Evolutionary conservation across 2,797 vertebrate genomes (phyloP).

Genomic region (Siniperca scherzeri): DNA sequence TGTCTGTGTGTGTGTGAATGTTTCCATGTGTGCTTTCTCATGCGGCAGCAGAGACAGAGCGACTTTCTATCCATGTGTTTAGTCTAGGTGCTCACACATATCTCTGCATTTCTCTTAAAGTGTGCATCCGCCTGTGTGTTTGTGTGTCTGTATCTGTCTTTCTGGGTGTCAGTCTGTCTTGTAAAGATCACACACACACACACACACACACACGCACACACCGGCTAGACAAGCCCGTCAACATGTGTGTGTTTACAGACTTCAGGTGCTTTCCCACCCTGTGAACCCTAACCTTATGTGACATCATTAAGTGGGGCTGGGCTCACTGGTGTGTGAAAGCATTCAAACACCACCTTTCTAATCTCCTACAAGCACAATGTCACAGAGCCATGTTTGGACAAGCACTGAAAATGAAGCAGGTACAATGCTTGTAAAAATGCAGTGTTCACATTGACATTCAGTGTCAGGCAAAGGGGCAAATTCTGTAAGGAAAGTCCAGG

Average conservation of each 20-base stretch:
- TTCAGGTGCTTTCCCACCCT: conserved; percentile 74
- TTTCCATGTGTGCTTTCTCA: conserved; percentile 56
- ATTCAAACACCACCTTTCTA: conserved; percentile 35
- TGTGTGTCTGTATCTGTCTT: conserved; percentile 48
- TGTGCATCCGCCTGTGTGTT: conserved; percentile 29
- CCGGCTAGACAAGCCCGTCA: conserved; percentile 36
- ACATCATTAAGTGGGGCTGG: conserved; percentile 49
- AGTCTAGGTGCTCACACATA: conserved; percentile 59
- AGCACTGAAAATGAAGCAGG: conserved; percentile 32
- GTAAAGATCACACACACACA: conserved; percentile 47
- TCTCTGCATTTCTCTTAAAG: conserved; percentile 34
- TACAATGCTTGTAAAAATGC: conserved; percentile 28
- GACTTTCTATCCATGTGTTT: conserved; percentile 66
- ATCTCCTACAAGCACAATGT: conserved; percentile 36
- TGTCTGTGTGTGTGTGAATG: conserved; percentile 52
- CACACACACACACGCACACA: conserved; percentile 27
- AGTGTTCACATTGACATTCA: conserved; percentile 25
- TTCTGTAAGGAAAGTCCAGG: conserved; percentile 64
- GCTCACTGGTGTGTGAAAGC: conserved; percentile 45
- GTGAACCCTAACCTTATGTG: conserved; percentile 51
- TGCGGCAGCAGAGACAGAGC: conserved; percentile 44
- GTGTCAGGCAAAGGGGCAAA: conserved; percentile 4
- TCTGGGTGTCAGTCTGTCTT: conserved; percentile 45
- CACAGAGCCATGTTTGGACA: conserved; percentile 23
- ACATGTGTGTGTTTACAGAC: conserved; percentile 66